Evolutionary conservation across 1,140 invertebrate genomes (phyloP).

Genomic region (Thalassaphorura encarpata): DNA sequence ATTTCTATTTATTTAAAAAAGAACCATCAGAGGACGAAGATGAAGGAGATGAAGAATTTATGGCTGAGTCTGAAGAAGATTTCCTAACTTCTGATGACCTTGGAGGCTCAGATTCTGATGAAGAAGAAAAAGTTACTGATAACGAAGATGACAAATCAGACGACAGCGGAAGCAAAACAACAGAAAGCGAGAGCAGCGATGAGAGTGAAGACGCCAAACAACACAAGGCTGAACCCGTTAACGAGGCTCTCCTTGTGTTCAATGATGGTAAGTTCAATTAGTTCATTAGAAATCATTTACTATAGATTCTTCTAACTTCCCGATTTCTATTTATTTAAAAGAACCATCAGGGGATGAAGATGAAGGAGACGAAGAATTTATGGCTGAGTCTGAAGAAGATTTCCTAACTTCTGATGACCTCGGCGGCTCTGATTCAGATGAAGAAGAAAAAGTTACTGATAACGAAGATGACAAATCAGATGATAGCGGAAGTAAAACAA

Average conservation of each 20-base stretch:
- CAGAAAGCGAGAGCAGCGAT: constrained; percentile 19
- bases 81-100: constrained; percentile 27
- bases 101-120: constrained; percentile 20
- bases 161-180: constrained; percentile 44
- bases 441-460: constrained; percentile 1
- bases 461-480: constrained; percentile 44
- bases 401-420: constrained; percentile 12
- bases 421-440: constrained; percentile 20
- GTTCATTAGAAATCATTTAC: not conserved
- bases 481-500: constrained; percentile 44
- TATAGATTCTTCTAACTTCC: not conserved
- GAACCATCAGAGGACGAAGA: constrained; percentile 29
- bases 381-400: not conserved
- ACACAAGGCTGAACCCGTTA: constrained; percentile 26
- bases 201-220: constrained; percentile 29
- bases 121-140: constrained; percentile 27
- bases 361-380: constrained; percentile 13
- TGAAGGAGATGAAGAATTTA: constrained; percentile 28
- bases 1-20: constrained; percentile 39
- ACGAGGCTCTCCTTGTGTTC: constrained; percentile 31
- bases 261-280: constrained; percentile 29
- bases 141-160: constrained; percentile 44
- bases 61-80: constrained; percentile 33
- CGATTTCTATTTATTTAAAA: constrained; percentile 38
- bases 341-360: constrained; percentile 29